Percentiles rank a stretch among this genome's conserved stretches.
Evolutionary conservation across 2,888 invertebrate genomes (phyloP).

Genomic region (Lacanobia wlatinum): DNA sequence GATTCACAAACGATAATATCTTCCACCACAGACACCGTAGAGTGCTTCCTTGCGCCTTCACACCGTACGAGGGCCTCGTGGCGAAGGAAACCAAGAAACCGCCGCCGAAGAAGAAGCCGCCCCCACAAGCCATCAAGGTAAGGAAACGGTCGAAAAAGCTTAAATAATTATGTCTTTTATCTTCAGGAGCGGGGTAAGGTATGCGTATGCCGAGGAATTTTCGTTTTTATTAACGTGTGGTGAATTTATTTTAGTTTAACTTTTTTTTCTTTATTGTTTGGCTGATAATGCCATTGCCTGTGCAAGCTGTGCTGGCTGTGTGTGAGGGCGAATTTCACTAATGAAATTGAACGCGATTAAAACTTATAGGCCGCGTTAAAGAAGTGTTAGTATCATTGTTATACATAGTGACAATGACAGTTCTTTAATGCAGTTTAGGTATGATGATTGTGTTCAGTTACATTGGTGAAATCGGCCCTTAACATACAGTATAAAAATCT

Average conservation of each 20-base stretch:
- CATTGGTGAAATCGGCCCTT: too few species aligned
- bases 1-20: not conserved
- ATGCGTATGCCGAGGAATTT: not conserved
- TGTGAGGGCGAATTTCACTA: too few species aligned
- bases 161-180: not conserved
- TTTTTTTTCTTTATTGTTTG: not conserved
- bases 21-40: constrained; percentile 71
- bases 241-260: not conserved
- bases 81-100: constrained; percentile 68
- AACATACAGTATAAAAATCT: too few species aligned
- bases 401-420: too few species aligned
- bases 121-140: constrained; percentile 83
- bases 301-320: too few species aligned
- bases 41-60: constrained; percentile 83
- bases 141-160: not conserved
- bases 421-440: too few species aligned
- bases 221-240: not conserved
- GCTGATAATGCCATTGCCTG: not conserved
- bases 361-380: too few species aligned
- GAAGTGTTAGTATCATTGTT: too few species aligned
- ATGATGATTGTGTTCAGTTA: too few species aligned
- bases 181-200: constrained; percentile 7
- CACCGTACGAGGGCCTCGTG: constrained; percentile 68
- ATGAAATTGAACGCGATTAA: too few species aligned
- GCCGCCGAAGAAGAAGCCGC: constrained; percentile 68